These are phyloP conservation scores for Drosophila athabasca DNA, from an alignment of 1,140 invertebrate species.

Conservation along the genomic window DNA sequence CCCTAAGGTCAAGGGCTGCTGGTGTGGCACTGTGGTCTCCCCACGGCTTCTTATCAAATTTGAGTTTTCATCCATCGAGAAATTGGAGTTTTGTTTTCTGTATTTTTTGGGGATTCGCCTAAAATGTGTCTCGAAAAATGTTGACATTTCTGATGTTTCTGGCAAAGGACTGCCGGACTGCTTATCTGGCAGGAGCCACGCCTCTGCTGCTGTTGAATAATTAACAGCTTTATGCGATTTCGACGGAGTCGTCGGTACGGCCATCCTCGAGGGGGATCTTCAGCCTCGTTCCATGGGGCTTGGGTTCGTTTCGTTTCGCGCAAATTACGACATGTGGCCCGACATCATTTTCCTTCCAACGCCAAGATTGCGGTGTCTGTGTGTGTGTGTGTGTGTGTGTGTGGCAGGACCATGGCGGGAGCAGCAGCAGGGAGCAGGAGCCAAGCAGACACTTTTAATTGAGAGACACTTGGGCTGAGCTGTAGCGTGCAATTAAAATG, in stretches of 20 bases:
- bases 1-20: constrained; percentile 23
- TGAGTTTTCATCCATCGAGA: too few relatives aligned
- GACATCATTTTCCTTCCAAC: constrained; percentile 47
- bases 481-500: constrained; percentile 76
- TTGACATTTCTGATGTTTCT: background rate
- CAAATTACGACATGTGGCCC: constrained; percentile 74
- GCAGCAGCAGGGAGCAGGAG: constrained; percentile 25
- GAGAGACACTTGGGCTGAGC: constrained; percentile 75
- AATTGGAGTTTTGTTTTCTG: too few relatives aligned
- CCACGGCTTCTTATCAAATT: background rate
- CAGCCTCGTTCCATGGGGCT: constrained; percentile 2
- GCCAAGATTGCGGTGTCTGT: constrained; percentile 25
- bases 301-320: constrained; percentile 17
- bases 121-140: background rate
- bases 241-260: constrained; percentile 8
- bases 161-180: constrained; percentile 11
- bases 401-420: background rate
- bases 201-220: constrained; percentile 49
- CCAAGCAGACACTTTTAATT: constrained; percentile 78
- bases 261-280: constrained; percentile 4
- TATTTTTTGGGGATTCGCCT: too few relatives aligned
- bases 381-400: background rate
- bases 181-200: constrained; percentile 41
- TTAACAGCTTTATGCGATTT: constrained; percentile 61
- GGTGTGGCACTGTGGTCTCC: background rate